Percentiles rank a stretch among this genome's conserved stretches.
Evolutionary conservation across 2,888 invertebrate genomes (phyloP).

Genomic region (Pogonocherus hispidulus): DNA sequence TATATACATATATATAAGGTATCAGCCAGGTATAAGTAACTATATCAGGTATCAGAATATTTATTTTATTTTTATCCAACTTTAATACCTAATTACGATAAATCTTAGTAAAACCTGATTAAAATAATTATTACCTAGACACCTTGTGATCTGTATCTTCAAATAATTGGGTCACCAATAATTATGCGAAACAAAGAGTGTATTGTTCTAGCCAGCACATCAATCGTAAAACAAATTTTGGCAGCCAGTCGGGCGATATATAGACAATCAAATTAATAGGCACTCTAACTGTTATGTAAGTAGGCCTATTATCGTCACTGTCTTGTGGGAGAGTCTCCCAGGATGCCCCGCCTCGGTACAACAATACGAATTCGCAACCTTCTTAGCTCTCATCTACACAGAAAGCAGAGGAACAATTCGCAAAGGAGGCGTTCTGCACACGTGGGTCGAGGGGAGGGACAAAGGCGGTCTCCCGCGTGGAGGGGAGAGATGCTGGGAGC

Average conservation of each 20-base stretch:
- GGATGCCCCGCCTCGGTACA: constrained; percentile 57
- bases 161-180: constrained; percentile 3
- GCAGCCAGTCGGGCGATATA: constrained; percentile 41
- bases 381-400: constrained; percentile 61
- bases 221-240: constrained; percentile 41
- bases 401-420: constrained; percentile 63
- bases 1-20: too few relatives aligned
- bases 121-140: too few relatives aligned
- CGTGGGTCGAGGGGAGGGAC: constrained; percentile 65
- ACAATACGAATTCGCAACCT: constrained; percentile 68
- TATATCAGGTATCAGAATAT: too few relatives aligned
- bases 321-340: constrained; percentile 63
- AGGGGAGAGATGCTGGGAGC: constrained; percentile 61
- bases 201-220: constrained; percentile 28
- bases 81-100: too few relatives aligned
- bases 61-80: too few relatives aligned
- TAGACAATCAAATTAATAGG: constrained; percentile 56
- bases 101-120: too few relatives aligned
- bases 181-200: not conserved
- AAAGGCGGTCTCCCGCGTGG: constrained; percentile 59
- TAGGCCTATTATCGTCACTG: constrained; percentile 61
- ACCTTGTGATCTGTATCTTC: too few relatives aligned
- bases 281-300: constrained; percentile 53
- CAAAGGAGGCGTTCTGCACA: constrained; percentile 66
- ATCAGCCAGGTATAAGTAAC: too few relatives aligned